A percentile compares a stretch with the other conserved stretches of the same genome.
Evolutionary conservation across 2,888 invertebrate genomes (phyloP).

Genomic region (Agonopterix heracliana): DNA sequence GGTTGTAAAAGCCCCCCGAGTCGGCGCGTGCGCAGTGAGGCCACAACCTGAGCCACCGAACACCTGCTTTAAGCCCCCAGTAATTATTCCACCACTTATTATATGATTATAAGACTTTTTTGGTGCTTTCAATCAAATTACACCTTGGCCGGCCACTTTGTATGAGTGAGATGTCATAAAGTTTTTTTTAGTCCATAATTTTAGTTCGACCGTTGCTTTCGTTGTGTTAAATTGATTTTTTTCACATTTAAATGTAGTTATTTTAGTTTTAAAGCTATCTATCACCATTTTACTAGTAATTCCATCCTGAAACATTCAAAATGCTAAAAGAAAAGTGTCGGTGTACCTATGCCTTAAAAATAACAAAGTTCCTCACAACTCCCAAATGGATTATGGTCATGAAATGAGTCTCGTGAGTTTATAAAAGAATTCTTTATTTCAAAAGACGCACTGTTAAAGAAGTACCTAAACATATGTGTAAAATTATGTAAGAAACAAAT

Average conservation of each 20-base stretch:
- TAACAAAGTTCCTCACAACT: too few relatives aligned
- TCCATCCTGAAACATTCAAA: too few relatives aligned
- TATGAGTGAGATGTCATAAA: constrained; percentile 73
- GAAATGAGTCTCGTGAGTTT: too few relatives aligned
- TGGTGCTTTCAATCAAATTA: constrained; percentile 77
- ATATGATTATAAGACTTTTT: constrained; percentile 74
- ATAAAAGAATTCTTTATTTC: too few relatives aligned
- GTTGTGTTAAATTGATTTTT: constrained; percentile 53
- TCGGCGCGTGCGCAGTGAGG: constrained; percentile 34
- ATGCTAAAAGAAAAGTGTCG: too few relatives aligned
- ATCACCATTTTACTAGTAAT: too few relatives aligned
- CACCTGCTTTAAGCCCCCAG: constrained; percentile 68
- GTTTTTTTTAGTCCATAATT: constrained; percentile 49
- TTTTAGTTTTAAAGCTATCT: too few relatives aligned
- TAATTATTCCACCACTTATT: constrained; percentile 75
- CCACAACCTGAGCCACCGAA: neutral
- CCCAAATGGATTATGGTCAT: too few relatives aligned
- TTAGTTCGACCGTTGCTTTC: constrained; percentile 33
- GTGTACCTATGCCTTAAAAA: too few relatives aligned
- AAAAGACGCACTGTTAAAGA: too few relatives aligned
- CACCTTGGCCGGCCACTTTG: constrained; percentile 69
- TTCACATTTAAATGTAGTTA: constrained; percentile 23
- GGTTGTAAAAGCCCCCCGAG: constrained; percentile 23
- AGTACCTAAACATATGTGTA: too few relatives aligned
- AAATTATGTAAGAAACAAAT: too few relatives aligned